Evolutionary conservation across 2,888 invertebrate species (phyloP).

Genomic region (Pristionchus entomophagus): DNA sequence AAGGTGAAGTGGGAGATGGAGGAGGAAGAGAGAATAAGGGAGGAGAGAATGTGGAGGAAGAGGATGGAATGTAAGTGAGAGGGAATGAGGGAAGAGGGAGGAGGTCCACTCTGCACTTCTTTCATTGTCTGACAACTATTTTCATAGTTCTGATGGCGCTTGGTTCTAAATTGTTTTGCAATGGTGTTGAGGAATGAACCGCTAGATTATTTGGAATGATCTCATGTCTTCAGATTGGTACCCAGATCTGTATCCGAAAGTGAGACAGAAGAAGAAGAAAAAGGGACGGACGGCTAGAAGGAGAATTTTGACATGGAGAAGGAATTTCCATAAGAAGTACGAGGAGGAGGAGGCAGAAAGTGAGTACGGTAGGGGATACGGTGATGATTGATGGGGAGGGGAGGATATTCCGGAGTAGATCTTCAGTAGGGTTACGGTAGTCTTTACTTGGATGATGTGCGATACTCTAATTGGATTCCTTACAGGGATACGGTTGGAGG

Average conservation of each 20-base stretch:
- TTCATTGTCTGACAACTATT: no score
- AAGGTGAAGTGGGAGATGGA: neutral
- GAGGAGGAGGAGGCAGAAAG: neutral
- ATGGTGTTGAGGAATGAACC: no score
- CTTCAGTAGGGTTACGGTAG: no score
- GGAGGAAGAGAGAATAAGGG: neutral
- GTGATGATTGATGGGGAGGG: no score
- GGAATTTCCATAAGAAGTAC: neutral
- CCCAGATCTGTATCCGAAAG: neutral
- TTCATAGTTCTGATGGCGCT: no score
- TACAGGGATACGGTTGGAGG: no score
- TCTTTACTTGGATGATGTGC: no score
- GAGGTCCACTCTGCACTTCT: no score
- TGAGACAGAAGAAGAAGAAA: neutral
- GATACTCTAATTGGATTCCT: no score
- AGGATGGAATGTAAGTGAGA: neutral
- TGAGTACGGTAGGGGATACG: conserved; percentile 9
- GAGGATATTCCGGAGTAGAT: no score
- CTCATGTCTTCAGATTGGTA: neutral
- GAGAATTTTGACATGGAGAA: neutral
- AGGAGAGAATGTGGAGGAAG: neutral
- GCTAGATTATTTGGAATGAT: no score
- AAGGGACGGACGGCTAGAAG: conserved; percentile 14
- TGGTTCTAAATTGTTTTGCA: no score
- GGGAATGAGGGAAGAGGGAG: neutral